phyloP scores from a whole-genome alignment of 2,888 invertebrate species.

The Trichogramma evanescens region DNA sequence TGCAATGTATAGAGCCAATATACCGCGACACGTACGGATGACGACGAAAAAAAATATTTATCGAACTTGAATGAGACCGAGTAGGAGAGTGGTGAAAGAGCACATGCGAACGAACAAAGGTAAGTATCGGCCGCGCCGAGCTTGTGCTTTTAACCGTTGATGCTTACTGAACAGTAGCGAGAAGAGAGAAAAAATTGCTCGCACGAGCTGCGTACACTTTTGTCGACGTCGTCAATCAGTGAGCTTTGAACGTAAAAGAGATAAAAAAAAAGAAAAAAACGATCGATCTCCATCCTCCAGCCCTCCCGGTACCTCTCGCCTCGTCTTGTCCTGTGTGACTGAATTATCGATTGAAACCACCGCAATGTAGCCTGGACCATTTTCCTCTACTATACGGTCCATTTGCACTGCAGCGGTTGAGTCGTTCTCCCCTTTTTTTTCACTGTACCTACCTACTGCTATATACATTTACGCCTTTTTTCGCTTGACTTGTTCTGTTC shows the following conservation, averaged over 20 bases:
- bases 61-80: not conserved
- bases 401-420: constrained; percentile 2
- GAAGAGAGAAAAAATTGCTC: not conserved
- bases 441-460: not conserved
- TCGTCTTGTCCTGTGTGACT: constrained; percentile 1
- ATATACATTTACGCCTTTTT: not conserved
- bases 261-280: not conserved
- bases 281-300: constrained; percentile 6
- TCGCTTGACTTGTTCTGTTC: not conserved
- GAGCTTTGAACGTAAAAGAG: not conserved
- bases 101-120: constrained; percentile 7
- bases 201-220: not conserved
- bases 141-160: not conserved
- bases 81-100: constrained; percentile 9
- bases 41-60: no score
- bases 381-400: constrained; percentile 9
- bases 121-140: constrained; percentile 13
- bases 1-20: no score
- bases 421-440: not conserved
- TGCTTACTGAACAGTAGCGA: not conserved
- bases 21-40: no score
- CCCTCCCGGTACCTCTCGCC: no score
- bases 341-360: constrained; percentile 15
- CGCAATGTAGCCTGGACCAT: constrained; percentile 7
- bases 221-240: constrained; percentile 1